Percentiles rank a stretch among this genome's conserved stretches.
These are phyloP conservation scores for Masticophis lateralis DNA, from an alignment of 2,797 vertebrate species.

Conservation along the genomic window DNA sequence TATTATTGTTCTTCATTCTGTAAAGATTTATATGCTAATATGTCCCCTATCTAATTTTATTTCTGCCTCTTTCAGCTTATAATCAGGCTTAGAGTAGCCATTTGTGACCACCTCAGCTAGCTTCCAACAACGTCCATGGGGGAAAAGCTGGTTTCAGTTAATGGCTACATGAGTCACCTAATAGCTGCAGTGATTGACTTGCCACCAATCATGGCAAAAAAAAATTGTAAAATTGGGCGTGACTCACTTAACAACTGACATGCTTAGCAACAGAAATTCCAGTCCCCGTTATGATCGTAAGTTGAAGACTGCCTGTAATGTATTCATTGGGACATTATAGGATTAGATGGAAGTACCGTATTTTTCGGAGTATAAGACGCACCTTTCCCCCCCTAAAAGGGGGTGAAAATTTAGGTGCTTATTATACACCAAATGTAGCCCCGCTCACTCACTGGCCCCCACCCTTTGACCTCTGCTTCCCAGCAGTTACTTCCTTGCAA, in stretches of 20 bases:
- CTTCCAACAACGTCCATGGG: too few relatives aligned
- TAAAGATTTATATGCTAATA: too few relatives aligned
- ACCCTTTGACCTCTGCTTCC: too few relatives aligned
- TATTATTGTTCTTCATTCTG: too few relatives aligned
- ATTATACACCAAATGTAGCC: too few relatives aligned
- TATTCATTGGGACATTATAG: not conserved
- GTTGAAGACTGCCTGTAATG: not conserved
- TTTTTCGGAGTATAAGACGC: not conserved
- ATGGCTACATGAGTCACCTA: not conserved
- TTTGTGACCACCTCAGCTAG: not conserved
- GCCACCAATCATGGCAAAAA: not conserved
- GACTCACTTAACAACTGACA: not conserved
- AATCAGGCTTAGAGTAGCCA: not conserved
- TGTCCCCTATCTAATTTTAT: too few relatives aligned
- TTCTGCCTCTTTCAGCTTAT: too few relatives aligned
- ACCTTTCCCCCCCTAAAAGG: too few relatives aligned
- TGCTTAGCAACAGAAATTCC: not conserved
- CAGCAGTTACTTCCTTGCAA: too few relatives aligned
- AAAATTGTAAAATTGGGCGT: not conserved
- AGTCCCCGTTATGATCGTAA: not conserved
- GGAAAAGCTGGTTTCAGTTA: not conserved
- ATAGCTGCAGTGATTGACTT: not conserved
- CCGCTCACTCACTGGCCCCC: too few relatives aligned
- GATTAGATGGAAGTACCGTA: not conserved
- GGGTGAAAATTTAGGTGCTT: too few relatives aligned